Evolutionary conservation across 1,140 invertebrate species (phyloP).

Genomic region (Tetragnatha versicolor): DNA sequence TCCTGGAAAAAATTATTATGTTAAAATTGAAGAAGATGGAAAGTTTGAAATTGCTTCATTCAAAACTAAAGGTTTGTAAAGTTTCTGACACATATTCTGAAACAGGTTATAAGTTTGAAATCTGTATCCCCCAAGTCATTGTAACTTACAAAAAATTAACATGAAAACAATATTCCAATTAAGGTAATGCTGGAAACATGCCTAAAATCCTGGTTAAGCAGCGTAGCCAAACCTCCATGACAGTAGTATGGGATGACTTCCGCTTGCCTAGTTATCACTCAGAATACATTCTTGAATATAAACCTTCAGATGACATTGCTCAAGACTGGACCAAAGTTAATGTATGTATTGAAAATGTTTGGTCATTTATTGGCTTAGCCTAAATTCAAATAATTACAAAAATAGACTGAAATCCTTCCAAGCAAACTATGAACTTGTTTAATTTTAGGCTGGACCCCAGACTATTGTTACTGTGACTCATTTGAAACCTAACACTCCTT

Average conservation of each 20-base stretch:
- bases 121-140: too few relatives aligned
- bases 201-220: conserved; percentile 62
- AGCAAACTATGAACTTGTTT: background rate
- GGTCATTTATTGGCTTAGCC: background rate
- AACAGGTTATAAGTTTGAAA: background rate
- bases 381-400: background rate
- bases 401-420: background rate
- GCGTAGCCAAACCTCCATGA: conserved; percentile 59
- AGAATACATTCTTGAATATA: conserved; percentile 59
- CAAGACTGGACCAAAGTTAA: conserved; percentile 55
- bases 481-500: conserved; percentile 59
- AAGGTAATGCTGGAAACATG: background rate
- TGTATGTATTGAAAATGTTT: conserved; percentile 2
- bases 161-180: conserved; percentile 17
- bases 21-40: conserved; percentile 54
- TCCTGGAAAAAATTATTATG: conserved; percentile 30
- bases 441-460: conserved; percentile 57
- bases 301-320: background rate
- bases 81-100: too few relatives aligned
- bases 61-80: conserved; percentile 42
- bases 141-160: background rate
- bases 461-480: conserved; percentile 58
- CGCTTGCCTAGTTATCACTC: conserved; percentile 59
- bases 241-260: conserved; percentile 64
- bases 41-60: conserved; percentile 34